A percentile compares a stretch with the other conserved stretches of the same genome.
phyloP scores from a whole-genome alignment of 2,113 vertebrate species.

The Periophthalmodon schlosseri region DNA sequence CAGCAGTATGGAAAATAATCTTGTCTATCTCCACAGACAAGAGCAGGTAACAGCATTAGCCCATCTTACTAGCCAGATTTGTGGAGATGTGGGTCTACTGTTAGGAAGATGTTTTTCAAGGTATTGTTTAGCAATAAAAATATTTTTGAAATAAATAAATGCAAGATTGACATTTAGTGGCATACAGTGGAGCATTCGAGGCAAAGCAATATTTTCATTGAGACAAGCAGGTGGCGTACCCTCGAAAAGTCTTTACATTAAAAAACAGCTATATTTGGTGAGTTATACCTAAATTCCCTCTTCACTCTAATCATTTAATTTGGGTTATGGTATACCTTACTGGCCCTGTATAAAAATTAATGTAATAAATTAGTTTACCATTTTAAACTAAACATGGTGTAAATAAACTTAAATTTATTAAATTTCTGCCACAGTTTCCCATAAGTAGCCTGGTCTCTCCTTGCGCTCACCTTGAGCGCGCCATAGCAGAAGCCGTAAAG shows the following conservation, averaged over 20 bases:
- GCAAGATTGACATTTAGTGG: background rate
- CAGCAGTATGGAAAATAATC: no score
- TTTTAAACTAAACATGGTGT: background rate
- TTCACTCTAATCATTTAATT: no score
- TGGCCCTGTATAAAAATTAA: background rate
- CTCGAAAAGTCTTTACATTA: no score
- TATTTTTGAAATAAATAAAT: background rate
- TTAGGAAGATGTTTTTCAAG: no score
- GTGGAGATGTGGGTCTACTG: no score
- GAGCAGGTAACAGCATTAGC: no score
- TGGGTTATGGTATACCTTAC: background rate
- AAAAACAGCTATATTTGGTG: background rate
- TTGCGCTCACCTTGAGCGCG: slow-evolving; percentile 88
- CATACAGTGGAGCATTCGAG: background rate
- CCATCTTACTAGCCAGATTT: no score
- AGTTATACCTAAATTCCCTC: background rate
- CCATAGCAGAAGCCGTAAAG: slow-evolving; percentile 96
- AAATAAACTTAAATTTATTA: background rate
- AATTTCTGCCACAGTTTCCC: background rate
- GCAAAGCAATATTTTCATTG: background rate
- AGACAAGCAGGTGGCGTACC: background rate
- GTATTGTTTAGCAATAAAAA: no score
- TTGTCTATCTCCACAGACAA: no score
- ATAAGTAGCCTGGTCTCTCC: background rate
- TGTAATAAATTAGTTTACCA: background rate